Base-by-base conservation (phyloP, 2,113 vertebrate species). In the Laticauda laticaudata region DNA sequence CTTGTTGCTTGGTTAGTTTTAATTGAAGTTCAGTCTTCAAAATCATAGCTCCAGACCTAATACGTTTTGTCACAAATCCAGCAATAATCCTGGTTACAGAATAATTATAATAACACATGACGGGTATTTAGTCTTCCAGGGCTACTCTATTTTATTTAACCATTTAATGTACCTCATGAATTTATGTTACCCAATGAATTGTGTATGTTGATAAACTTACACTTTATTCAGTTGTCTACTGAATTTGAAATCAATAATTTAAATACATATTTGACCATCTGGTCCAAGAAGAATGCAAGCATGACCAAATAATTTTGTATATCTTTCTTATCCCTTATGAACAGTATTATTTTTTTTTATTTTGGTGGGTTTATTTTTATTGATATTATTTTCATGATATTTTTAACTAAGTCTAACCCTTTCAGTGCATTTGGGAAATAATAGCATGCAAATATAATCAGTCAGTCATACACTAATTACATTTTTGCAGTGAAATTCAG, bases 1-100 rank as follows among this genome's bases (percentile, higher is more conserved):
- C 53, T 91, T 91, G 29, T 43, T 85, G 86, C 86, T 86, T 89
- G 64, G 81, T 59, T 86, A 48, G 23, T 61, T 89, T 53, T 89
- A 91, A 89, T 86, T 88, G 86, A 91, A 89, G 90, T 89, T 87
- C 90, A 93, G 51, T 81, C 14, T 88, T 43, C 48, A 88, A 75
- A 55, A 61, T 20, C 45, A 21, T 24, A 88, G n/a, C 87, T 89
- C 56, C 59, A 86, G 81, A n/a, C 26, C 29, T 86, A 88, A 91
- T 86, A 69, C 51, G 3, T 86, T 45, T 89, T 93, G 93, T 69
- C 53, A 89, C 26, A 89, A 91, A 45, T 81, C 43, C 86, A 89
- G 43, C 54, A 91, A n/a, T 21, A 85, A n/a, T 14, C 11, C 24
- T 59, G 57, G 21, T 54, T 88, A 48, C 59, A 88, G 29, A 81